These are phyloP conservation scores for Diachasma alloeum DNA, from an alignment of 1,140 invertebrate genomes.

Conservation along the genomic window DNA sequence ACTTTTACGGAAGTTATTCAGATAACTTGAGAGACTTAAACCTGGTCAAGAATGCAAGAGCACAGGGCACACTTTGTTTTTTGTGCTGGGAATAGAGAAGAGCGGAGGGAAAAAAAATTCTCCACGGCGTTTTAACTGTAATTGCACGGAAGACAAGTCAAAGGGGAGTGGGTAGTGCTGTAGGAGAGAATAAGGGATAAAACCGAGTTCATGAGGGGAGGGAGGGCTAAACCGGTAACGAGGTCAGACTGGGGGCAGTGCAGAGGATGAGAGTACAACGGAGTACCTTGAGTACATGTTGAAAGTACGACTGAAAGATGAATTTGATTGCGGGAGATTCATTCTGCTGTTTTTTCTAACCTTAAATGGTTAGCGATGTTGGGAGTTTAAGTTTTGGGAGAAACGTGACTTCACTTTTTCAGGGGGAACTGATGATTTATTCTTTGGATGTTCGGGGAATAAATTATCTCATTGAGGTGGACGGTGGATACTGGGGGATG, in stretches of 20 bases:
- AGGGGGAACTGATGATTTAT: too few species aligned
- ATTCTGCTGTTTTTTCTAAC: too few species aligned
- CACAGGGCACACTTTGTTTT: background rate
- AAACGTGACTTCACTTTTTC: too few species aligned
- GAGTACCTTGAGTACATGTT: too few species aligned
- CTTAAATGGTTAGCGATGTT: too few species aligned
- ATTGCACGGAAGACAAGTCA: slow-evolving; percentile 30
- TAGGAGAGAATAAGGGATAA: background rate
- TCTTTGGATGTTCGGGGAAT: too few species aligned
- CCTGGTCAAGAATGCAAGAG: background rate
- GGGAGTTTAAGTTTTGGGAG: too few species aligned
- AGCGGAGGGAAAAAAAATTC: background rate
- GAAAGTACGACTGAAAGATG: background rate
- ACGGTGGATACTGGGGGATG: too few species aligned
- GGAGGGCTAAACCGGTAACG: too few species aligned
- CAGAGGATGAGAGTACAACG: too few species aligned
- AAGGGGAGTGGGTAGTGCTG: background rate
- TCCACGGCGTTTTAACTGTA: background rate
- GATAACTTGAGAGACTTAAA: background rate
- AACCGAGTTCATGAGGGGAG: too few species aligned
- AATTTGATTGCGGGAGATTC: slow-evolving; percentile 31
- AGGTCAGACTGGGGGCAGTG: background rate
- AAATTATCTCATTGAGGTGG: too few species aligned
- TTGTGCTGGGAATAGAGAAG: background rate
- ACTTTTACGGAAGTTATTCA: background rate